Conservation (phyloP, 1,140 invertebrate genomes). For the Nixonia krombeini region DNA sequence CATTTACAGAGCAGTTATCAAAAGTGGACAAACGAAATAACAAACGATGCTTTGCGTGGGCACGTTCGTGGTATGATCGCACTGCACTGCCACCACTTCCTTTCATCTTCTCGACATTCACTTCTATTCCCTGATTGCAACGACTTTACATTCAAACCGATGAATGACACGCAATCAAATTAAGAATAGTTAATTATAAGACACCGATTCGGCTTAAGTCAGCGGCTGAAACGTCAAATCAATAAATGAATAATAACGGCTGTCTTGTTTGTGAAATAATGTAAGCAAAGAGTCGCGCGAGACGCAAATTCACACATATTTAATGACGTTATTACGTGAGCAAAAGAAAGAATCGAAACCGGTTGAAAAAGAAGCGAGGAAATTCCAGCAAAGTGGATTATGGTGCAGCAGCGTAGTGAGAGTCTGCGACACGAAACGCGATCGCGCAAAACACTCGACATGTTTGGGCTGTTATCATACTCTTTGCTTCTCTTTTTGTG, state of each 20-base stretch:
- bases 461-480: slow-evolving; percentile 17
- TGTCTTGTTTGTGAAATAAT: too few relatives aligned
- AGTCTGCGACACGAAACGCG: slow-evolving; percentile 26
- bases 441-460: slow-evolving; percentile 27
- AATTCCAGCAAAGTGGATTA: not conserved
- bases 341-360: not conserved
- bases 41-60: slow-evolving; percentile 17
- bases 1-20: slow-evolving; percentile 43
- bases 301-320: not conserved
- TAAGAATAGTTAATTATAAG: too few relatives aligned
- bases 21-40: slow-evolving; percentile 33
- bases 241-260: too few relatives aligned
- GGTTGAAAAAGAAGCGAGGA: too few relatives aligned
- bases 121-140: slow-evolving; percentile 6
- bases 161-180: too few relatives aligned
- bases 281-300: not conserved
- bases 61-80: slow-evolving; percentile 12
- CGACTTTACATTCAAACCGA: not conserved
- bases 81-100: slow-evolving; percentile 8
- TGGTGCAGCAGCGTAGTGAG: slow-evolving; percentile 19
- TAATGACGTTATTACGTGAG: not conserved
- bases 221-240: too few relatives aligned
- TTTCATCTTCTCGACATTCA: too few relatives aligned
- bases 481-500: slow-evolving; percentile 51
- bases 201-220: too few relatives aligned